These are phyloP conservation scores for Cyphomyrmex costatus DNA, from an alignment of 1,140 invertebrate genomes.

Conservation along the genomic window DNA sequence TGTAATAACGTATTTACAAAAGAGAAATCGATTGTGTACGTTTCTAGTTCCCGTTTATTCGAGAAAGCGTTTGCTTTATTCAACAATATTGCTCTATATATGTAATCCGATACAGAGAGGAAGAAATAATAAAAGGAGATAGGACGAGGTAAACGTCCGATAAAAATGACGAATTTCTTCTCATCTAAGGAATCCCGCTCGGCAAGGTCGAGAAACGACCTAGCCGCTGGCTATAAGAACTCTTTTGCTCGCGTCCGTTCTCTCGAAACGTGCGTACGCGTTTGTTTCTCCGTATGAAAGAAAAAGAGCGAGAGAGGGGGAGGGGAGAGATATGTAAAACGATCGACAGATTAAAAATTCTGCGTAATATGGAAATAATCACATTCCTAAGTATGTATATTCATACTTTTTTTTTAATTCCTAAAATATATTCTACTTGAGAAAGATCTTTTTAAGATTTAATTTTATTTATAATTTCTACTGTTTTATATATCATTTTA, in stretches of 20 bases:
- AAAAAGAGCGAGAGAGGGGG: not conserved
- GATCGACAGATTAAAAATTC: not conserved
- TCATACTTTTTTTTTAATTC: not conserved
- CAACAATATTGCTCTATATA: not conserved
- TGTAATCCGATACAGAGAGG: conserved; percentile 32
- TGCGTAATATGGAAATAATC: conserved; percentile 12
- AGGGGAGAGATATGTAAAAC: not conserved
- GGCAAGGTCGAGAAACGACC: conserved; percentile 81
- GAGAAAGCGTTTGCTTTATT: conserved; percentile 27
- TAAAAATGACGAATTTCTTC: conserved; percentile 73
- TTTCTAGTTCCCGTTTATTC: conserved; percentile 8
- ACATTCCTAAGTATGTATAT: not conserved
- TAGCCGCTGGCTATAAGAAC: conserved; percentile 77
- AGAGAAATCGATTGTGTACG: not conserved
- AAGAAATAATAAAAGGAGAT: conserved; percentile 61
- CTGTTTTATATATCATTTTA: not conserved
- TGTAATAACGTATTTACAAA: conserved; percentile 12
- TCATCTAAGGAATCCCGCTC: conserved; percentile 78
- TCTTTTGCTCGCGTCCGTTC: conserved; percentile 62
- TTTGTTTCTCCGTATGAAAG: conserved; percentile 49
- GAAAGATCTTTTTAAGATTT: not conserved
- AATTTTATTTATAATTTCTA: not conserved
- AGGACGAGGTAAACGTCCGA: conserved; percentile 62
- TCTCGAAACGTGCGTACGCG: conserved; percentile 35
- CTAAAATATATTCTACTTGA: not conserved